Base-by-base conservation (phyloP, 2,888 invertebrate species). In the Parnassius orleans region DNA sequence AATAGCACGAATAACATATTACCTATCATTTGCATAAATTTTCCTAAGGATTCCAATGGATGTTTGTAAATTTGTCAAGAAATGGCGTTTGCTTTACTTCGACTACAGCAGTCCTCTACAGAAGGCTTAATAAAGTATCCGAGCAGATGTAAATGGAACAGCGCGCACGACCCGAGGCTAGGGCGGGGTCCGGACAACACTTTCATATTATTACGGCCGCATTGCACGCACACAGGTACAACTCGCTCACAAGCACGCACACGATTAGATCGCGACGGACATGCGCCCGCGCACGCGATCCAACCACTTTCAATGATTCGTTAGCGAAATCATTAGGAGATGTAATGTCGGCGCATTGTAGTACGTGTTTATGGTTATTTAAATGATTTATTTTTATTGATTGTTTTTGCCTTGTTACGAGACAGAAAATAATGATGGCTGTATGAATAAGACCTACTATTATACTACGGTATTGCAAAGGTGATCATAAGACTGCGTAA, bases 311-410 rank as follows among this genome's bases (percentile, higher is more conserved):
- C 90, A 90, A 90, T 91, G 89, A 90, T 90, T 91, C 90, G 90
- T 91, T 91, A 91, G 90, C 90, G 83, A 89, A 91, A 90, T 90
- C 90, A 90, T 91, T 91, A 91, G 87, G 85, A 90, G 90, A 90
- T 90, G 90, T 90, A 90, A 89, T 90, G 86, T 83, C 83, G 86
- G 84, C 81, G 86, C 84, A 90, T 90, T 91, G 90, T 90, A 88
- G 83, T 87, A 84, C 86, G 86, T 88, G 90, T 90, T 91, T 90
- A 90, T 90, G 87, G 87, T 89, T 90, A 90, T 91, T 90, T 90
- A 90, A 91, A 91, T 91, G 90, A 90, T 91, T 90, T 90, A 91
- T 91, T 90, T 90, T 90, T 91, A 91, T 91, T 91, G 90, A 90
- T 91, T 87, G 90, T 90, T 89, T 90, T 90, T 83, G 90, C 90